phyloP scores from a whole-genome alignment of 1,140 invertebrate genomes.

The Ruditapes philippinarum region DNA sequence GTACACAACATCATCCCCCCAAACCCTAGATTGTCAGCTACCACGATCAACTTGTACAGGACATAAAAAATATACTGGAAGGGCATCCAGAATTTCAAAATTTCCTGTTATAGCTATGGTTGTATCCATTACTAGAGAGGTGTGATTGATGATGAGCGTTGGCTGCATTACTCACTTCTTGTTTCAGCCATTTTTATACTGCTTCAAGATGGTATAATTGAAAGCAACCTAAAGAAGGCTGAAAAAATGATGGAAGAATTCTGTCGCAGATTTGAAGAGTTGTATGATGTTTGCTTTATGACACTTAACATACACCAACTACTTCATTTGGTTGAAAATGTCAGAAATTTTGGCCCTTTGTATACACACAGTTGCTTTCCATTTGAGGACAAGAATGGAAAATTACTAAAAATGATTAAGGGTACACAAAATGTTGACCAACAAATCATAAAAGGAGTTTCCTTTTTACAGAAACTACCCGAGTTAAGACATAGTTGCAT shows the following conservation, averaged over 20 bases:
- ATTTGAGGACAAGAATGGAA: slow-evolving; percentile 69
- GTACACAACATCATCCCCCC: too few species aligned
- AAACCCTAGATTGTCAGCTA: too few species aligned
- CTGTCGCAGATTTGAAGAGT: neutral
- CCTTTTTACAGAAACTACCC: slow-evolving; percentile 63
- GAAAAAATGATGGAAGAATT: slow-evolving; percentile 54
- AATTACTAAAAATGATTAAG: slow-evolving; percentile 65
- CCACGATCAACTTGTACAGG: too few species aligned
- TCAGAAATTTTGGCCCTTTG: slow-evolving; percentile 68
- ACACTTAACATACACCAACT: slow-evolving; percentile 70
- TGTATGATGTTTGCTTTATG: slow-evolving; percentile 62
- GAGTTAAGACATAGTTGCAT: slow-evolving; percentile 32
- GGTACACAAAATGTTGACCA: slow-evolving; percentile 67
- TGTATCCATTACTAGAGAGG: too few species aligned
- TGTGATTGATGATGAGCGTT: neutral
- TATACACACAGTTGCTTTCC: slow-evolving; percentile 69
- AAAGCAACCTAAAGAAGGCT: slow-evolving; percentile 49
- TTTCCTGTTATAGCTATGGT: too few species aligned
- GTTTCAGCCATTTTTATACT: slow-evolving; percentile 61
- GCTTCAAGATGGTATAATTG: slow-evolving; percentile 34
- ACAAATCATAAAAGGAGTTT: slow-evolving; percentile 66
- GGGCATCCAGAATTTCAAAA: too few species aligned
- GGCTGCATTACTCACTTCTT: slow-evolving; percentile 54
- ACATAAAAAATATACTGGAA: too few species aligned
- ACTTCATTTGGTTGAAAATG: slow-evolving; percentile 67